Base-by-base conservation (phyloP, 2,888 invertebrate species). In the Drosophila austrosaltans region DNA sequence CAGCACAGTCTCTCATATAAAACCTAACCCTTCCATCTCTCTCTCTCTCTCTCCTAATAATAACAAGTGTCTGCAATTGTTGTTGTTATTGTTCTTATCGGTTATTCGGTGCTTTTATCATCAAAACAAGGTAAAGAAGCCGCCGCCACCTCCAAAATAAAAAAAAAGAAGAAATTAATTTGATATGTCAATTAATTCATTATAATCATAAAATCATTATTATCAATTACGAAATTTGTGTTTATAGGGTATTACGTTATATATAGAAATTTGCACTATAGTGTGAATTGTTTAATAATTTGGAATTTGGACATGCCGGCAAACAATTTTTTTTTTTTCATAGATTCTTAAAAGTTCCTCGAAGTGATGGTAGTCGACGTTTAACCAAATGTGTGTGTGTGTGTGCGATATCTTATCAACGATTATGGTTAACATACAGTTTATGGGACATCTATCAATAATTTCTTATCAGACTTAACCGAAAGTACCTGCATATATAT, bases 41-140 rank as follows among this genome's bases (percentile, higher is more conserved):
- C 8, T 48, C 22, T 7, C 58, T 40, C 25, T 39, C n/a, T 66
- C 69, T 86, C 72, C 63, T 58, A 66, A 20, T 7, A 48, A 48
- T 48, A 48, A 48, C 48, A 48, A 48, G 48, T 48, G 48, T 25
- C 10, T 36, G 36, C 75, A 83, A 82, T 75, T 82, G 79, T 71
- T 72, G 54, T 39, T 30, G 57, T 56, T 67, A 40, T 63, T 12
- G 66, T 44, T 69, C 53, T 62, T 77, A 77, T 36, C 36, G 36
- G 36, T 36, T 8, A 2, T 36, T 80, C 75, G 48, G 48, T 66
- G 53, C 66, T 80, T 73, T 72, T 65, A 78, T 44, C 53, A 57
- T 44, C 5, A 3, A 25, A 48, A 25, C 25, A 48, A 48, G 48
- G 48, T 48, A 48, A 48, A 48, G 48, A 22, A 48, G 10, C 22